Base-by-base conservation (phyloP, 2,113 vertebrate species). In the Misgurnus anguillicaudatus region DNA sequence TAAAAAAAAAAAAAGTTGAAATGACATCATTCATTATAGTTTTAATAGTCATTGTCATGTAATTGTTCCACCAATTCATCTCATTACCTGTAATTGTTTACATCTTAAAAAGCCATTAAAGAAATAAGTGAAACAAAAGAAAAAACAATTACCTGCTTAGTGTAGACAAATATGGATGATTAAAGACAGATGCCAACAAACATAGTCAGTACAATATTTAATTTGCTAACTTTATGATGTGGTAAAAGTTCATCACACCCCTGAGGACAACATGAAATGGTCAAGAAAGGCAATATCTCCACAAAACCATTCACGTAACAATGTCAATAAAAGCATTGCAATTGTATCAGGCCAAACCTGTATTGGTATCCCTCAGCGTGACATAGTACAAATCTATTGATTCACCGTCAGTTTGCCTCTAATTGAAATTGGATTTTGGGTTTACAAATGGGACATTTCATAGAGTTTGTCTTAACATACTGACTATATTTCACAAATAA, bases 301-400 rank as follows among this genome's bases (percentile, higher is more conserved):
- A 36, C 21, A 42, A 9, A 74, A 21, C 7, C 13, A 9, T 60
- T 9, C 41, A 36, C n/a, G 16, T 4, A 64, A 21, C 21, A 48
- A 36, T n/a, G 45, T 64, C 73, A 75, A 64, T 75, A 75, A 63
- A 75, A 9, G 6, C 16, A 64, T 65, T 65, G 61, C 60, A 14
- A 36, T 5, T 39, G 47, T 64, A 16, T 53, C 61, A 38, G 72
- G 72, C 41, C 71, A 62, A 75, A 62, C 19, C 58, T 61, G 58
- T 45, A 75, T 60, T 42, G 2, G 71, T 58, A 55, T 45, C 55
- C 19, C 74, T 64, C 7, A 6, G 5, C 11, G 4, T 64, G 60
- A 76, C 74, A 76, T 64, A 76, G 61, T 76, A 76, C 74, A 53
- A 45, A 63, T 51, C 17, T 53, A 76, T 76, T 53, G 74, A 76